Evolutionary conservation across 1,140 invertebrate genomes (phyloP).

Genomic region (Anoplolepis gracilipes): DNA sequence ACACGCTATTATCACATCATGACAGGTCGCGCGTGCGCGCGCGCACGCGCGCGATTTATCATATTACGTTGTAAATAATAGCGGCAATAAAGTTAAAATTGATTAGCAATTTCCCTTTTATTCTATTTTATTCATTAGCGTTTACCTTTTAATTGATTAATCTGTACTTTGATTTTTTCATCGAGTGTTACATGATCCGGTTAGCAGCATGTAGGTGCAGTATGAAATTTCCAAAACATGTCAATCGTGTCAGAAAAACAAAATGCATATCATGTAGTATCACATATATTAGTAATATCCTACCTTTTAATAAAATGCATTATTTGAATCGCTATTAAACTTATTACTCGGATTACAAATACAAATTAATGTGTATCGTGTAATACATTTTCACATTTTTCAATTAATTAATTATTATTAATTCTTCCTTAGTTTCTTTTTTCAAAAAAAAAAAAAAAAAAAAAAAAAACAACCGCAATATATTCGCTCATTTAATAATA

Average conservation of each 20-base stretch:
- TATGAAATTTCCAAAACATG: not conserved
- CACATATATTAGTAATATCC: not conserved
- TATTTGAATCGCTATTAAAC: not conserved
- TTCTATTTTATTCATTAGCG: not conserved
- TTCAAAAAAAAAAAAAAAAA: too few species aligned
- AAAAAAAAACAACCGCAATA: not conserved
- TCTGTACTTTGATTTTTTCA: not conserved
- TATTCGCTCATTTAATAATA: not conserved
- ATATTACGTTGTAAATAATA: slow-evolving; percentile 3
- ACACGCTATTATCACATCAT: slow-evolving; percentile 29
- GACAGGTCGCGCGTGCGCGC: not conserved
- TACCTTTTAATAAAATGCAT: not conserved
- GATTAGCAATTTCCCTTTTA: not conserved
- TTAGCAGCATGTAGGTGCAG: not conserved
- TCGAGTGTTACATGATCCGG: not conserved
- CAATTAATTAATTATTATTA: not conserved
- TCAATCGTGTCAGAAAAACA: not conserved
- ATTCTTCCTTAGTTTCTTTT: too few species aligned
- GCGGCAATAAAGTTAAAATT: not conserved
- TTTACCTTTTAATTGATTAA: not conserved
- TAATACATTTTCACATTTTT: not conserved
- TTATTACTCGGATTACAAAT: not conserved
- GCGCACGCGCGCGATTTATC: not conserved
- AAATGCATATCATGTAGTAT: not conserved
- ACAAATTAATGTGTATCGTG: not conserved